phyloP scores from a whole-genome alignment of 2,113 vertebrate species.

The Cnemophilus loriae region DNA sequence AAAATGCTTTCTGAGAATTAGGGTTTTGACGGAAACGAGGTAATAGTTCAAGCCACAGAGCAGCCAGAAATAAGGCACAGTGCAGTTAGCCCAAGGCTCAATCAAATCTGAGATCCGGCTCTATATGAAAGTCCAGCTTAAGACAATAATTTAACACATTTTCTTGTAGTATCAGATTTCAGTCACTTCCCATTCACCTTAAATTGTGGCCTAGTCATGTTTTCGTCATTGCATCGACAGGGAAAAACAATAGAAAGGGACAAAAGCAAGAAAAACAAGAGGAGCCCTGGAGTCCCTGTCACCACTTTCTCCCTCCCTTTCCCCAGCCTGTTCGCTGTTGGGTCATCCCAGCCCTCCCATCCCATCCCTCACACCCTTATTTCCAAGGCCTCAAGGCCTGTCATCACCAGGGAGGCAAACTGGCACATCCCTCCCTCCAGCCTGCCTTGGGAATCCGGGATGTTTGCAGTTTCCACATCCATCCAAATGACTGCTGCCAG shows the following conservation, averaged over 20 bases:
- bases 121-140: not conserved
- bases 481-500: not conserved
- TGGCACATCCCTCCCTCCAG: not conserved
- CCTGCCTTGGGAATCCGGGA: not conserved
- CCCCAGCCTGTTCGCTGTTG: not conserved
- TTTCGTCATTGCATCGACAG: not conserved
- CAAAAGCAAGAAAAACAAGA: not conserved
- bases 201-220: not conserved
- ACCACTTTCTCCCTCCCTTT: conserved; percentile 6
- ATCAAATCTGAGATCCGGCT: not conserved
- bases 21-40: not conserved
- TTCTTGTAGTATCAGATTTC: not conserved
- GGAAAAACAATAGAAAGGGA: not conserved
- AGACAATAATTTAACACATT: not conserved
- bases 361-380: not conserved
- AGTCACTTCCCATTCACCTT: conserved; percentile 7
- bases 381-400: not conserved
- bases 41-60: not conserved
- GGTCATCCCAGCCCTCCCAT: not conserved
- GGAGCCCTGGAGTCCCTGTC: not conserved
- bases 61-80: not conserved
- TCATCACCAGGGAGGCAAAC: conserved; percentile 16
- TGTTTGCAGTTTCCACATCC: not conserved
- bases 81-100: not conserved
- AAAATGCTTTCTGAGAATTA: not conserved